Conservation (phyloP, 2,888 invertebrate genomes). For the Caenorhabditis sp. region DNA sequence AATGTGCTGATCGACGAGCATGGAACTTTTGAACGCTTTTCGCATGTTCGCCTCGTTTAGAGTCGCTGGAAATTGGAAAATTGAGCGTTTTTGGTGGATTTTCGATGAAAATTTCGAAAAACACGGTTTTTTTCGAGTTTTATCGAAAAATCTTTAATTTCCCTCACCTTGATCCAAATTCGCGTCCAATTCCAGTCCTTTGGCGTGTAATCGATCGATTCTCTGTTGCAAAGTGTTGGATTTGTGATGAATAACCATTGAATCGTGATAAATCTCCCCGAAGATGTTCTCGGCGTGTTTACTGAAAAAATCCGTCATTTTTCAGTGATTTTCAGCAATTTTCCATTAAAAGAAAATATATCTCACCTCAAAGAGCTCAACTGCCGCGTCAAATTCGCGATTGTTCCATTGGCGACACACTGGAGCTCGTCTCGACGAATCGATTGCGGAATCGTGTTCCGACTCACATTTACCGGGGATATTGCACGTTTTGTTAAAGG, state of each 20-base stretch:
- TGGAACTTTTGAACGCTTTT: conserved; percentile 96
- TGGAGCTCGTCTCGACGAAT: conserved; percentile 90
- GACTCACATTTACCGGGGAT: conserved; percentile 95
- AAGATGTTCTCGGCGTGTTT: conserved; percentile 94
- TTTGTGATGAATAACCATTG: conserved; percentile 91
- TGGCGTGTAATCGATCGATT: conserved; percentile 94
- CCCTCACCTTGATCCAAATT: conserved; percentile 93
- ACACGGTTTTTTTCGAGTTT: no score
- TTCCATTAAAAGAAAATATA: background rate
- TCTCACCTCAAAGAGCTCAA: conserved; percentile 89
- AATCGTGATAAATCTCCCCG: conserved; percentile 93
- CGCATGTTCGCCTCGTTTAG: conserved; percentile 96
- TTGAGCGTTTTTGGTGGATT: background rate
- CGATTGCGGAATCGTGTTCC: conserved; percentile 83
- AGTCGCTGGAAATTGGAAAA: conserved; percentile 88
- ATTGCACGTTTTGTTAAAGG: conserved; percentile 97
- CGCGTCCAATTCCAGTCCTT: conserved; percentile 96
- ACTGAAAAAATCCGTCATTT: conserved; percentile 30
- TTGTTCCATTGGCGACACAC: conserved; percentile 96
- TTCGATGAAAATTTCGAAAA: conserved; percentile 9
- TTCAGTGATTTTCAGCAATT: conserved; percentile 5
- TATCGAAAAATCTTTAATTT: no score
- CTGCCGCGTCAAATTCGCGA: conserved; percentile 94
- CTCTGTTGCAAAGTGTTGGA: conserved; percentile 92
- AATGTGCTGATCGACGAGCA: conserved; percentile 94